Conservation (phyloP, 1,140 invertebrate genomes). For the Watersipora subatra region DNA sequence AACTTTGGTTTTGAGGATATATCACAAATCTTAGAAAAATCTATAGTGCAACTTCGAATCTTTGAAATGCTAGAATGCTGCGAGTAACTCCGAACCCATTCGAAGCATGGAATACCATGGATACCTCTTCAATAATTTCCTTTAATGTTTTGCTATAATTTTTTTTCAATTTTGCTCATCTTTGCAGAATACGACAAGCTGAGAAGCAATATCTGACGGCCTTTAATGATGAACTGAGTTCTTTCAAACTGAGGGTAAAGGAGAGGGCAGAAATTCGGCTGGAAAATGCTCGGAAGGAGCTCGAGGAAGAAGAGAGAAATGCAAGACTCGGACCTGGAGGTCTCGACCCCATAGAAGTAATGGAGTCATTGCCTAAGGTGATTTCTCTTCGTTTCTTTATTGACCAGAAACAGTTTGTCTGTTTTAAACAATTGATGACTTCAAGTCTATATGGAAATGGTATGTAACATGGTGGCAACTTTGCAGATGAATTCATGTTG, state of each 20-base stretch:
- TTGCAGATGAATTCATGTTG: too few relatives aligned
- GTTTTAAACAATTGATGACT: neutral
- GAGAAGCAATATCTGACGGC: slow-evolving; percentile 80
- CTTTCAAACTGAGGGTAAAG: slow-evolving; percentile 76
- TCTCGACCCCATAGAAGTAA: slow-evolving; percentile 90
- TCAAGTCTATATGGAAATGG: neutral
- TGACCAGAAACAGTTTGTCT: slow-evolving; percentile 1
- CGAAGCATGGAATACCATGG: too few relatives aligned
- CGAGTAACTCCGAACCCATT: too few relatives aligned
- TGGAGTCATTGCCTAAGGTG: slow-evolving; percentile 81
- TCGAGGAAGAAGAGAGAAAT: slow-evolving; percentile 63
- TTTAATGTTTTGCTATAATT: too few relatives aligned
- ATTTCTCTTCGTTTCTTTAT: slow-evolving; percentile 21
- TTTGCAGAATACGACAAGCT: slow-evolving; percentile 69
- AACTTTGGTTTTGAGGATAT: too few relatives aligned
- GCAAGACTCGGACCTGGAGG: slow-evolving; percentile 86
- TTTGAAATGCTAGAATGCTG: too few relatives aligned
- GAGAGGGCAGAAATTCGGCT: slow-evolving; percentile 77
- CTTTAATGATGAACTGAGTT: slow-evolving; percentile 80
- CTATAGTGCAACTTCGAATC: too few relatives aligned
- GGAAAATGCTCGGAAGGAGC: slow-evolving; percentile 64
- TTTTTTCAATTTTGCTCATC: too few relatives aligned
- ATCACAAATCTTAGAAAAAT: too few relatives aligned
- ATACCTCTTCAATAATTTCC: too few relatives aligned
- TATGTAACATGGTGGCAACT: neutral